phyloP scores from a whole-genome alignment of 2,888 invertebrate species.

The Nemapogon koenigi region DNA sequence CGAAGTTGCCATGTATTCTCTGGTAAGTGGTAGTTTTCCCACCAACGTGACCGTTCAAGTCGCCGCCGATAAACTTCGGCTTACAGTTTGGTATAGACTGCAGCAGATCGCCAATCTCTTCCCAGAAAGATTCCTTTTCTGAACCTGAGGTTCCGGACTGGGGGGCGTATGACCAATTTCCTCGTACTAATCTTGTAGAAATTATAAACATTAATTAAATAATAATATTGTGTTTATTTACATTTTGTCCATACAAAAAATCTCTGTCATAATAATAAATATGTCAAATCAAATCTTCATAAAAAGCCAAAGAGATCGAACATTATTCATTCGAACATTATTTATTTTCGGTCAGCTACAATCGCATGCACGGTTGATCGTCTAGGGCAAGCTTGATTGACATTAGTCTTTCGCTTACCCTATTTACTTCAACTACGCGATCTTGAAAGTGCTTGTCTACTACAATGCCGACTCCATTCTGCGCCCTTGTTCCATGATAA shows the following conservation, averaged over 20 bases:
- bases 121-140: conserved; percentile 1
- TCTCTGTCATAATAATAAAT: too few relatives aligned
- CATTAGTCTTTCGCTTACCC: conserved; percentile 15
- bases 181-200: too few relatives aligned
- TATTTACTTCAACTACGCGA: conserved; percentile 12
- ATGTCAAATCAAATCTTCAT: too few relatives aligned
- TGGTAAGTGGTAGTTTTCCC: conserved; percentile 10
- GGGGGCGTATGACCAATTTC: not conserved
- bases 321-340: too few relatives aligned
- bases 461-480: not conserved
- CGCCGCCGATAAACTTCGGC: conserved; percentile 6
- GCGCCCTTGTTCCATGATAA: conserved; percentile 8
- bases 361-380: not conserved
- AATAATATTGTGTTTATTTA: too few relatives aligned
- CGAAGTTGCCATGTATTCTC: conserved; percentile 12
- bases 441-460: conserved; percentile 10
- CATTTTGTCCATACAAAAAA: too few relatives aligned
- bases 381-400: conserved; percentile 12
- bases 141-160: not conserved
- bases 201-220: too few relatives aligned
- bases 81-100: not conserved
- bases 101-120: not conserved
- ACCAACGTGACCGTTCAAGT: conserved; percentile 14
- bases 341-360: too few relatives aligned
- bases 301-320: too few relatives aligned